phyloP scores from a whole-genome alignment of 2,888 invertebrate genomes.

The Apomyelois bistriatella region DNA sequence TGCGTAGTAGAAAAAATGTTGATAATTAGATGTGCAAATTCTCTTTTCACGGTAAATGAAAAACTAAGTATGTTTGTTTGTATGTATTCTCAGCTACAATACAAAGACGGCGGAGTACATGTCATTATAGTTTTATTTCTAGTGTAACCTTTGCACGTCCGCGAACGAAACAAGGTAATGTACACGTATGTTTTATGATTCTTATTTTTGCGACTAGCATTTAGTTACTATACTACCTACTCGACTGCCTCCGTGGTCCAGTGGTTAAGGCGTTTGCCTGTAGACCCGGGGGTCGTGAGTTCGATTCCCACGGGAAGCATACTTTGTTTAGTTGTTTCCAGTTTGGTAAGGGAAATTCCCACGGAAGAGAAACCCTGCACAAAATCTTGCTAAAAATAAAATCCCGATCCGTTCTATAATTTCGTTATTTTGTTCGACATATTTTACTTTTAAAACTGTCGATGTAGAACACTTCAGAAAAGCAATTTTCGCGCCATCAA shows the following conservation, averaged over 20 bases:
- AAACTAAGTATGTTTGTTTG: not conserved
- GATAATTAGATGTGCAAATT: no score
- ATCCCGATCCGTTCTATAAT: not conserved
- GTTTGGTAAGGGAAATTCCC: no score
- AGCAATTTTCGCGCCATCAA: not conserved
- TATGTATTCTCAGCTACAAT: not conserved
- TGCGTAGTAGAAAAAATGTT: no score
- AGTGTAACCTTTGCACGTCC: slow-evolving; percentile 5
- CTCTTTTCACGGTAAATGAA: no score
- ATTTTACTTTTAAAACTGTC: not conserved
- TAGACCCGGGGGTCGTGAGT: no score
- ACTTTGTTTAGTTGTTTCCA: no score
- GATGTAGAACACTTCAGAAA: not conserved
- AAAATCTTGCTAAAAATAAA: not conserved
- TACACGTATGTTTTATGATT: not conserved
- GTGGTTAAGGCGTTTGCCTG: no score
- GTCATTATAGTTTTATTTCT: not conserved
- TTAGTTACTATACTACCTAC: no score
- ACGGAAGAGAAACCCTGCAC: no score
- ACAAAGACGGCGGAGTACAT: not conserved
- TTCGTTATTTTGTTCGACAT: not conserved
- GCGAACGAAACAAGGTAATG: not conserved
- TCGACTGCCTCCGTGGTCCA: no score
- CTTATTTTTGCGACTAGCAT: not conserved
- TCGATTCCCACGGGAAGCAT: no score